Conservation (phyloP, 2,113 vertebrate genomes). For the Crotalus tigris region DNA sequence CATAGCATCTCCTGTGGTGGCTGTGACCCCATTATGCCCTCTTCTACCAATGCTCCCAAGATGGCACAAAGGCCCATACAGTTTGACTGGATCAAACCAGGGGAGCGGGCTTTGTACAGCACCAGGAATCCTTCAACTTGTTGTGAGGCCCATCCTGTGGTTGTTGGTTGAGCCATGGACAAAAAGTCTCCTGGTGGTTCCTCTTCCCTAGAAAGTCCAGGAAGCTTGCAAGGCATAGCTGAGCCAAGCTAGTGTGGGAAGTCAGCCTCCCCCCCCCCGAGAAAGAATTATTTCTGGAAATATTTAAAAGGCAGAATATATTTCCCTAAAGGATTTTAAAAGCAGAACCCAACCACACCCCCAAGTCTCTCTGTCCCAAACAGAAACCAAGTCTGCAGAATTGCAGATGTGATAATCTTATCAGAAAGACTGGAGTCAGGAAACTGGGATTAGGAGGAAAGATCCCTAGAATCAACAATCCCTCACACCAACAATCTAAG, state of each 20-base stretch:
- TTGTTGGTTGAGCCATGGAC: neutral
- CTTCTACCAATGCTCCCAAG: neutral
- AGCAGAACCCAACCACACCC: too few species aligned
- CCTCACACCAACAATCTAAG: too few species aligned
- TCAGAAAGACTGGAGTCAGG: too few species aligned
- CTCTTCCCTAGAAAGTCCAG: neutral
- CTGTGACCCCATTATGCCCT: neutral
- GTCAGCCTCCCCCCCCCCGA: too few species aligned
- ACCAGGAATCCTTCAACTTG: neutral
- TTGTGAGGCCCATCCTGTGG: neutral
- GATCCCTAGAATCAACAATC: too few species aligned
- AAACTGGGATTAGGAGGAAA: too few species aligned
- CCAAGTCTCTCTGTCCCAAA: too few species aligned
- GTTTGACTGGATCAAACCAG: neutral
- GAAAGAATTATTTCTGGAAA: too few species aligned
- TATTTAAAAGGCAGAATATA: too few species aligned
- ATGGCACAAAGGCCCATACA: neutral
- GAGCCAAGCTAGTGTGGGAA: neutral
- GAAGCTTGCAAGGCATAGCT: neutral
- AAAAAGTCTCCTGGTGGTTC: neutral
- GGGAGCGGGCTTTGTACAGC: neutral
- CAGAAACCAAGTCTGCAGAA: too few species aligned
- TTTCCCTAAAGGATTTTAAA: too few species aligned
- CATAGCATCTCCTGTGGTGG: neutral
- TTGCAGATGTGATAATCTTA: too few species aligned